Percentiles rank a stretch among this genome's conserved stretches.
Evolutionary conservation across 2,888 invertebrate genomes (phyloP).

Genomic region (Drosophila siamana): DNA sequence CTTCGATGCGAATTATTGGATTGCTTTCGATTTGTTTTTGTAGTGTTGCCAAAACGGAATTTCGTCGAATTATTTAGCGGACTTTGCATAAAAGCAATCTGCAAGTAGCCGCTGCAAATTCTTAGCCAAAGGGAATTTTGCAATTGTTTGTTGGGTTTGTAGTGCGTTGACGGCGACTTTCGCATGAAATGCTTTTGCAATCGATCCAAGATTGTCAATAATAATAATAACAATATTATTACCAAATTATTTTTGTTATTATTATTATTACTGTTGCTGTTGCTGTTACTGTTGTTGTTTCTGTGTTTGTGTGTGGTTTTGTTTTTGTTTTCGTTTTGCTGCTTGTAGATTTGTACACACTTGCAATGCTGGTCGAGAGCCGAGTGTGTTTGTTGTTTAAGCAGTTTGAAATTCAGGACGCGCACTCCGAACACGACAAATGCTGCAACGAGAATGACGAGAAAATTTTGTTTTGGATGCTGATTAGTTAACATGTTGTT

Average conservation of each 20-base stretch:
- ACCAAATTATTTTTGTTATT: slow-evolving; percentile 5
- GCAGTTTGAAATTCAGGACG: slow-evolving; percentile 58
- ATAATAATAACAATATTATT: slow-evolving; percentile 20
- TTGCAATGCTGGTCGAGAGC: slow-evolving; percentile 9
- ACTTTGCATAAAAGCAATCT: slow-evolving; percentile 68
- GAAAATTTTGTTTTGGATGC: slow-evolving; percentile 52
- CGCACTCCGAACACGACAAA: slow-evolving; percentile 79
- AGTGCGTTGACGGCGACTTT: slow-evolving; percentile 56
- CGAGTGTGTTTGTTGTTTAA: slow-evolving; percentile 23
- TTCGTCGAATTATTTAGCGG: slow-evolving; percentile 71
- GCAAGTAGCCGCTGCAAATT: slow-evolving; percentile 51
- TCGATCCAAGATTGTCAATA: slow-evolving; percentile 6
- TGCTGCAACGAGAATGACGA: slow-evolving; percentile 83
- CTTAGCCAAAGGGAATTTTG: slow-evolving; percentile 85
- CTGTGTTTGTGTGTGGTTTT: no score
- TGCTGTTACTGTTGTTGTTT: slow-evolving; percentile 20
- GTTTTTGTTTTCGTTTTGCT: no score
- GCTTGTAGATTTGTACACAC: neutral
- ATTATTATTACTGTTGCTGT: slow-evolving; percentile 6
- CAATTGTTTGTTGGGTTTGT: slow-evolving; percentile 82
- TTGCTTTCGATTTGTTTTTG: slow-evolving; percentile 27
- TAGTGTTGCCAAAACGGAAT: slow-evolving; percentile 74
- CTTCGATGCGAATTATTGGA: slow-evolving; percentile 9
- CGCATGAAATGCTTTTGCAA: slow-evolving; percentile 41
- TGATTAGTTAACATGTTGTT: slow-evolving; percentile 52